Base-by-base conservation (phyloP, 2,113 vertebrate genomes). In the Clinocottus analis region DNA sequence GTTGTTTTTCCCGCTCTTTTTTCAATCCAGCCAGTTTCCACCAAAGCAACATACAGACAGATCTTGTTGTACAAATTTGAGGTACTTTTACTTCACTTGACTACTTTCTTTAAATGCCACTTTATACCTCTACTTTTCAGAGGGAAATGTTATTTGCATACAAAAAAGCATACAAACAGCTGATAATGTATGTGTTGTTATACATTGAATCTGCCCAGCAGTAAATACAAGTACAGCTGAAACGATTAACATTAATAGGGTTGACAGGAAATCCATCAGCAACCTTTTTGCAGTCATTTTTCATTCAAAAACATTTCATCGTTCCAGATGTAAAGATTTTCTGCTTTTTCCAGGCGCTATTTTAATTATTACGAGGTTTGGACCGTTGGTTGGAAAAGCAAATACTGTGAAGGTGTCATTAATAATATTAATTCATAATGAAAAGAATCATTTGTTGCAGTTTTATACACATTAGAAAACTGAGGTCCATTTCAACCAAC, bases 1-100 rank as follows among this genome's bases (percentile, higher is more conserved):
- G 64, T 12, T 13, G 14, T 4, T 4, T 64, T 78, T 85, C 85
- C 72, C 72, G 77, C 75, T 83, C 59, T 41, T 56, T 85, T 90
- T 64, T 1, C 9, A 67, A 64, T 25, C 37, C 17, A 3, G 45
- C 16, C 62, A 2, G n/a, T n/a, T n/a, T n/a, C n/a, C n/a, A n/a
- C n/a, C n/a, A n/a, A n/a, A n/a, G n/a, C 19, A 13, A 47, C 37
- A 37, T 13, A 11, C 58, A 56, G 47, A 68, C 29, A 3, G 14
- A 39, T 37, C 27, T 29, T 29, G 27, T 29, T 29, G 27, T 10
- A 23, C 5, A 35, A 5, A 62, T 62, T 37, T 62, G 31, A 61
- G 59, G 5, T n/a, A 21, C 16, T 60, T 58, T n/a, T 17, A 41
- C 60, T 41, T n/a, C 11, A 3, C 56, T 31, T 14, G 16, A 35